Base-by-base conservation (phyloP, 2,113 vertebrate genomes). In the Sinosuthora webbiana region DNA sequence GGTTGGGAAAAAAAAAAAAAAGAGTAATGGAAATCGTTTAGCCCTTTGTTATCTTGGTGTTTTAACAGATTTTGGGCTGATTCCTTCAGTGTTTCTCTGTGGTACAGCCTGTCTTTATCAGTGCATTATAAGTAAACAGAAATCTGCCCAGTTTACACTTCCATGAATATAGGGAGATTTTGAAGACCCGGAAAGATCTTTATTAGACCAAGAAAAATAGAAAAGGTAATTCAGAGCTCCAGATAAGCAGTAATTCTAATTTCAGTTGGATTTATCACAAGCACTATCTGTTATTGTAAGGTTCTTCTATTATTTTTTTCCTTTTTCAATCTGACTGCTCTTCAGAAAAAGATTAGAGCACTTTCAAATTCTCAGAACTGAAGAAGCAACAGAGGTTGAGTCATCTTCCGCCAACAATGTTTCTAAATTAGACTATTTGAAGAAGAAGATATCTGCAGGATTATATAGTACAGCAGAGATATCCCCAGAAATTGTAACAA, bases 391-490 rank as follows among this genome's bases (percentile, higher is more conserved):
- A 90, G 27, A 78, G 88, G 88, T 90, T 97, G 96, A 97, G 86
- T 97, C 96, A 96, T 97, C 93, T 92, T 93, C 94, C 35, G 0
- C 95, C 96, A 96, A 95, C 93, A 94, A 47, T 83, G 83, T 96
- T 97, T 93, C 96, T 97, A 97, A 96, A 95, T 97, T 95, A 89
- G 86, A 82, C 94, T 89, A 83, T 71, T 83, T 89, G 92, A 94
- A 93, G 92, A 83, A 95, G 84, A 78, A 96, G 83, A 44, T 84
- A 90, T 92, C 86, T 96, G 68, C 94, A 92, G 94, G 90, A 94
- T 95, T 96, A 94, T 92, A 87, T 60, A 90, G 83, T 89, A 69
- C 33, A 92, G 93, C 80, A 86, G 93, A 93, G 95, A 96, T 71
- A 93, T 56, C 83, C 95, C 90, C 90, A 90, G 83, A 87, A 96